phyloP scores from a whole-genome alignment of 2,113 vertebrate species.

The Esox niger region DNA sequence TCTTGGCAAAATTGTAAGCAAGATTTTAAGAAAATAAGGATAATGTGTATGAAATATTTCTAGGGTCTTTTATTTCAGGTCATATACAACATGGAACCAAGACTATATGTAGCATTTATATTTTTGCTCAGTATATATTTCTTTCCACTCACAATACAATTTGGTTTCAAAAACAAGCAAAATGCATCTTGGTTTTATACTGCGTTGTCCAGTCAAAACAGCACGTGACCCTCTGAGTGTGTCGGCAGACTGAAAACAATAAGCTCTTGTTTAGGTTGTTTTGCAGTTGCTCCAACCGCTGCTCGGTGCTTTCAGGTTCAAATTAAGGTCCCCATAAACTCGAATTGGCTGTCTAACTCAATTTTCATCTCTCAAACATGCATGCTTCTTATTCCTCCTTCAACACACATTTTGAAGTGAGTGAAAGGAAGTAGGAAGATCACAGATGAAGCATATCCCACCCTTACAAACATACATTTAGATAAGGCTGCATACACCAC shows the following conservation, averaged over 20 bases:
- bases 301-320: constrained; percentile 9
- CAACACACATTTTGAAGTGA: neutral
- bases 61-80: too few relatives aligned
- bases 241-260: constrained; percentile 22
- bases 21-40: too few relatives aligned
- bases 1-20: too few relatives aligned
- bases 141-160: too few relatives aligned
- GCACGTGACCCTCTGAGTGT: constrained; percentile 23
- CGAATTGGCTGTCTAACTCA: neutral
- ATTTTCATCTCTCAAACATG: neutral
- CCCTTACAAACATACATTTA: neutral
- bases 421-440: too few relatives aligned
- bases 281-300: constrained; percentile 10
- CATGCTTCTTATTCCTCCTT: neutral
- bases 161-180: neutral
- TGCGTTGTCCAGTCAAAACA: constrained; percentile 39
- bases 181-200: too few relatives aligned
- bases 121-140: too few relatives aligned
- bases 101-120: too few relatives aligned
- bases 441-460: neutral
- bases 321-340: neutral
- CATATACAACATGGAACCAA: too few relatives aligned
- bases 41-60: too few relatives aligned
- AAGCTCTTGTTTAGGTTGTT: constrained; percentile 33
- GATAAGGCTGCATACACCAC: too few relatives aligned